Base-by-base conservation (phyloP, 2,888 invertebrate species). In the Zhuqinia jingwanae region DNA sequence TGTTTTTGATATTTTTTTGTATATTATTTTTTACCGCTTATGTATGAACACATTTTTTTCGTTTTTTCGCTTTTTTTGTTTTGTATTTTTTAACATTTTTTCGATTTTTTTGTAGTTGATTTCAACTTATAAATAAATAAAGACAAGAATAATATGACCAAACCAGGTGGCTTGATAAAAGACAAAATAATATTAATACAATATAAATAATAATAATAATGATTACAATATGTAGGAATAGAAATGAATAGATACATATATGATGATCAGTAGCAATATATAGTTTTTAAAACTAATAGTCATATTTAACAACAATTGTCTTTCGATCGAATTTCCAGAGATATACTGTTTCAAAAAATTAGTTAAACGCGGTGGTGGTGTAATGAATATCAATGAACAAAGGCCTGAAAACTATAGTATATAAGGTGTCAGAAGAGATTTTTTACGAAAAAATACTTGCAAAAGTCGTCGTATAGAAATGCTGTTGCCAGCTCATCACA, bases 1-100 rank as follows among this genome's bases (percentile, higher is more conserved):
- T 25, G 65, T 65, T 42, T 20, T 42, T 65, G 65, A 63, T 78
- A 60, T 77, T 27, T 63, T 50, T 65, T 50, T 65, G 27, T 79
- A 63, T 27, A 81, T 65, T 53, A 50, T n/a, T 84, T 78, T 58
- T 70, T 68, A 84, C 42, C 56, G 27, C 27, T 70, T 77, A 58
- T 60, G 27, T 78, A 63, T 85, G 85, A 85, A 85, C 85, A 85
- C 85, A 85, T 85, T 82, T 85, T 85, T 85, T 79, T 63, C 50
- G 60, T 85, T 85, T 76, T 86, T 81, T 73, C 86, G 80, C 81
- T 86, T 86, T 86, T 86, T 85, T 85, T 79, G 65, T 85, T 30
- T 63, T 70, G 70, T 63, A 22, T 80, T 85, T 80, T 85, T 30
- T 65, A n/a, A 42, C 10, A 50, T 85, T 85, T 85, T 85, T 85